A percentile compares a stretch with the other conserved stretches of the same genome.
phyloP scores from a whole-genome alignment of 92 coral and sea anemone genomes.

The Desmophyllum pertusum region DNA sequence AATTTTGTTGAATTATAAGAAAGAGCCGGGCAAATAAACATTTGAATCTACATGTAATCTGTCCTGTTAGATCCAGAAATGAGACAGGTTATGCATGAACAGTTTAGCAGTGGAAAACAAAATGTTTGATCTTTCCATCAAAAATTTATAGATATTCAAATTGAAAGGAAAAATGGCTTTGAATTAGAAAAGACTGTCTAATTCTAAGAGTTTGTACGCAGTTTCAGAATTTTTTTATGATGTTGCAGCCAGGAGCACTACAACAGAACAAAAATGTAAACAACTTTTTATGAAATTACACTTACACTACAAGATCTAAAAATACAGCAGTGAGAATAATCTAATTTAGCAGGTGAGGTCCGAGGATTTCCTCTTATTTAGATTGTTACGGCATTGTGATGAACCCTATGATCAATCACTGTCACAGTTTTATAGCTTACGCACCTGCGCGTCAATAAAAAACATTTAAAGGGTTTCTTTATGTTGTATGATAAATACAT shows the following conservation, averaged over 20 bases:
- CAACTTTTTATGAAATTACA: neutral
- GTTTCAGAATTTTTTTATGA: neutral
- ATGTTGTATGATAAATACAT: neutral
- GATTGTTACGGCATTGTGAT: neutral
- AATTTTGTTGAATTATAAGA: neutral
- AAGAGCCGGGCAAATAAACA: neutral
- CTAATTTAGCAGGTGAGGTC: slow-evolving; percentile 5
- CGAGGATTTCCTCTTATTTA: slow-evolving; percentile 13
- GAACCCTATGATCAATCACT: slow-evolving; percentile 18
- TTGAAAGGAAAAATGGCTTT: neutral
- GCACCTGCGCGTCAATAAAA: neutral
- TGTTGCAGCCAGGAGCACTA: neutral
- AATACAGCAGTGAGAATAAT: neutral
- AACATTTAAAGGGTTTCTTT: slow-evolving; percentile 9
- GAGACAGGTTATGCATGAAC: neutral
- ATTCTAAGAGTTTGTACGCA: too few relatives aligned
- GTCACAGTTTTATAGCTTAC: neutral
- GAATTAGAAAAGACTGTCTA: neutral
- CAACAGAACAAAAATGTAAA: neutral
- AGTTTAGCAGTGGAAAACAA: neutral
- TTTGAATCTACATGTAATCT: neutral
- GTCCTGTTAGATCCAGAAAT: neutral
- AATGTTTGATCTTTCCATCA: neutral
- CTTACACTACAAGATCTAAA: neutral
- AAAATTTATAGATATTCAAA: neutral